A percentile compares a stretch with the other conserved stretches of the same genome.
Conservation (phyloP, 2,113 vertebrate genomes). For the Sarotherodon lohbergeri region DNA sequence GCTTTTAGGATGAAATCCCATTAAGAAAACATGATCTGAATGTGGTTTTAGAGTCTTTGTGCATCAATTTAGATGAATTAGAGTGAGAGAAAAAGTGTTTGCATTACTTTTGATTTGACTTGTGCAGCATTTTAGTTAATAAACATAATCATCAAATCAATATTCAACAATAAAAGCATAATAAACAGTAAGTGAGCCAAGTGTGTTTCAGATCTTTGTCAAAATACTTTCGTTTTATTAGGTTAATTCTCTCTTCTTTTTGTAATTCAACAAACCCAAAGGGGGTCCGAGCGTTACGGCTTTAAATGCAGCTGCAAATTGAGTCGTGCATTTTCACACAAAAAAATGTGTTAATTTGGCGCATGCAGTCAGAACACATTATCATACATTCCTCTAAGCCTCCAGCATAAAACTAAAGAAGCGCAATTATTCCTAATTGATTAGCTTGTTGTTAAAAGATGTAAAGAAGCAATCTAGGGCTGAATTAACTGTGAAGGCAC, state of each 20-base stretch:
- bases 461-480: not conserved
- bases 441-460: slow-evolving; percentile 29
- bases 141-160: not conserved
- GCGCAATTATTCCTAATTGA: slow-evolving; percentile 23
- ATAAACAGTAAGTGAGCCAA: not conserved
- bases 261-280: not conserved
- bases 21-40: not conserved
- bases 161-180: not conserved
- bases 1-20: not conserved
- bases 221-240: not conserved
- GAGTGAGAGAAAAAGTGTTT: not conserved
- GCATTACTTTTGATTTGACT: not conserved
- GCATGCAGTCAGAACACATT: slow-evolving; percentile 14
- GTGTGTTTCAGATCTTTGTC: not conserved
- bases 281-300: not conserved
- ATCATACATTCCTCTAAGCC: not conserved
- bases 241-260: not conserved
- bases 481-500: not conserved
- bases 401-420: not conserved
- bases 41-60: not conserved
- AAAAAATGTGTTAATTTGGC: not conserved
- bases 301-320: not conserved
- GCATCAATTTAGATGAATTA: not conserved
- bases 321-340: not conserved
- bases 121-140: not conserved